Base-by-base conservation (phyloP, 2,113 vertebrate species). In the Chaetodon trifascialis region DNA sequence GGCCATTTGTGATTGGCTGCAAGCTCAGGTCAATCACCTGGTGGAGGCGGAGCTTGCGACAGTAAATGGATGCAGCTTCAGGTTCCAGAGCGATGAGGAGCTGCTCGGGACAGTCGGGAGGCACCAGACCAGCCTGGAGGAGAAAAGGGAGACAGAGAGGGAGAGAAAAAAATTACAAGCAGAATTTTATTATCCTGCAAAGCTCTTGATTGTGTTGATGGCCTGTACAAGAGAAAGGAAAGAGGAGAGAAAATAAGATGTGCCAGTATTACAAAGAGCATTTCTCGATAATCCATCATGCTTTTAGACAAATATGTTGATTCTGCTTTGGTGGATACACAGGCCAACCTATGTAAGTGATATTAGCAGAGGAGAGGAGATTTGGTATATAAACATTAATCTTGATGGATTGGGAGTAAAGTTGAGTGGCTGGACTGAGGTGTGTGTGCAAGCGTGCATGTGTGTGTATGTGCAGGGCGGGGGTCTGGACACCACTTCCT, bases 81-180 rank as follows among this genome's bases (percentile, higher is more conserved):
- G 98, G 98, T 85, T 99, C 98, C 68, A 99, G 95, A 0, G 98
- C 98, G 0, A 99, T 99, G 77, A 99, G 95, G 5, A 99, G 95
- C 93, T 97, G 97, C 85, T 98, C 97, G 0, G 97, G 97, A 63
- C 89, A 88, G 68, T 98, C 97, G 0, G 95, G 91, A 19, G 97
- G 94, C 73, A 97, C 96, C 72, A 99, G 89, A n/a, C 96, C 97
- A 0, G 98, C 97, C 98, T 99, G 87, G 15, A 12, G 47, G 21
- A 76, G n/a, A 44, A n/a, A 14, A 40, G 5, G 66, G 17, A 21
- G 44, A 71, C 12, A 34, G 49, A 46, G 52, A 66, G 9, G 12
- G 2, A 59, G 44, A 52, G 10, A 55, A 25, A 36, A 36, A 38
- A 70, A 25, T 17, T 25, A 73, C 4, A 16, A n/a, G 52, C 15